These are phyloP conservation scores for Urocitellus parryii DNA, from an alignment of 2,113 vertebrate genomes.

Conservation along the genomic window DNA sequence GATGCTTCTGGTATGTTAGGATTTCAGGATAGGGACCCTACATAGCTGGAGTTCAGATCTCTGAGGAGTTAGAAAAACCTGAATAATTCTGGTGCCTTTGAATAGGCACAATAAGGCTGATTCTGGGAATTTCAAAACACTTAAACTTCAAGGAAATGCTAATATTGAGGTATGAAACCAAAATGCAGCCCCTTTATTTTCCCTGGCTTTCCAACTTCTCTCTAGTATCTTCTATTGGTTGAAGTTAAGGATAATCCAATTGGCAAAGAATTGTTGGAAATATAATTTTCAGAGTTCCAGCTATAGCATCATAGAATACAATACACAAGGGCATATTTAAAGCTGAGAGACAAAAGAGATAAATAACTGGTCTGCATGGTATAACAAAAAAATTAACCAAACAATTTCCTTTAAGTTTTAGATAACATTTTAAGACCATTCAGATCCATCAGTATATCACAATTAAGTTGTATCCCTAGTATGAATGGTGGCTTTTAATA, in stretches of 20 bases:
- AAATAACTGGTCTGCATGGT: not conserved
- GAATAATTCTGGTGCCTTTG: not conserved
- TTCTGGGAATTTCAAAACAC: constrained; percentile 17
- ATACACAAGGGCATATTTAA: not conserved
- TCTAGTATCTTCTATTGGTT: not conserved
- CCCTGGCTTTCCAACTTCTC: not conserved
- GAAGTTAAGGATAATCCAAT: not conserved
- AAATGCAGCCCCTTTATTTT: not conserved
- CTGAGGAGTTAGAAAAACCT: not conserved
- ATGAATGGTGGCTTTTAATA: constrained; percentile 24
- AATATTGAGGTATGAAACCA: not conserved
- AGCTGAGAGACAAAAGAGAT: not conserved
- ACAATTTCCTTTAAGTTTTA: not conserved
- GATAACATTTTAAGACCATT: constrained; percentile 16
- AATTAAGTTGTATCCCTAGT: not conserved
- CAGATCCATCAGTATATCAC: not conserved
- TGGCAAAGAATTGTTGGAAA: constrained; percentile 29
- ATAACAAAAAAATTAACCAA: not conserved
- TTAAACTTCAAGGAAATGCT: constrained; percentile 3
- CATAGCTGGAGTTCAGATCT: not conserved
- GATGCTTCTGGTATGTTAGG: not conserved
- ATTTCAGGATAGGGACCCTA: not conserved
- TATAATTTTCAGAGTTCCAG: not conserved
- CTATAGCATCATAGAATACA: constrained; percentile 16
- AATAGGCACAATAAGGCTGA: not conserved